Evolutionary conservation across 2,888 invertebrate genomes (phyloP).

Genomic region (Stenolophus ochropezus): DNA sequence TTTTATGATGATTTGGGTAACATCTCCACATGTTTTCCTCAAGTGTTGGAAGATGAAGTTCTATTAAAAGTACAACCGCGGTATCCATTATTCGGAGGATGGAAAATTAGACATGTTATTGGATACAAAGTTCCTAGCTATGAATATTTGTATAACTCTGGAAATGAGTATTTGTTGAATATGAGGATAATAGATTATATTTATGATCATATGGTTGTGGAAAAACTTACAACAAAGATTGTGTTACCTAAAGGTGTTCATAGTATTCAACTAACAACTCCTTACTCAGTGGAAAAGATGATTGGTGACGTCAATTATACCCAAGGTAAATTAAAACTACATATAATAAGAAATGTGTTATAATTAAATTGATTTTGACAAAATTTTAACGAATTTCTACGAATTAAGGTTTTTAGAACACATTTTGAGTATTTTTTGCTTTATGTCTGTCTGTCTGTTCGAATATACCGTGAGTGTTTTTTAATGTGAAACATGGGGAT

Average conservation of each 20-base stretch:
- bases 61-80: constrained; percentile 96
- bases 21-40: constrained; percentile 97
- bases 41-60: constrained; percentile 91
- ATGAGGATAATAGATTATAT: constrained; percentile 97
- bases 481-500: too few relatives aligned
- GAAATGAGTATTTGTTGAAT: constrained; percentile 83
- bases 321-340: too few relatives aligned
- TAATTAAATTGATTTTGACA: too few relatives aligned
- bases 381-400: too few relatives aligned
- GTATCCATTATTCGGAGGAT: constrained; percentile 98
- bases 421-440: too few relatives aligned
- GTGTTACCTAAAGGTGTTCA: constrained; percentile 95
- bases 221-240: constrained; percentile 89
- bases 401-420: too few relatives aligned
- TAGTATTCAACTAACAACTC: constrained; percentile 86
- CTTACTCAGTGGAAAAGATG: constrained; percentile 85
- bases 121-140: constrained; percentile 99
- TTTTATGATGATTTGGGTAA: constrained; percentile 99
- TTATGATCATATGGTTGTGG: constrained; percentile 96
- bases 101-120: constrained; percentile 97
- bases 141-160: constrained; percentile 91
- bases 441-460: too few relatives aligned
- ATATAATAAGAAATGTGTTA: too few relatives aligned
- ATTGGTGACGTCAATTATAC: too few relatives aligned
- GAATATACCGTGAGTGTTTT: too few relatives aligned